phyloP scores from a whole-genome alignment of 2,797 vertebrate species.

The Syncerus caffer region DNA sequence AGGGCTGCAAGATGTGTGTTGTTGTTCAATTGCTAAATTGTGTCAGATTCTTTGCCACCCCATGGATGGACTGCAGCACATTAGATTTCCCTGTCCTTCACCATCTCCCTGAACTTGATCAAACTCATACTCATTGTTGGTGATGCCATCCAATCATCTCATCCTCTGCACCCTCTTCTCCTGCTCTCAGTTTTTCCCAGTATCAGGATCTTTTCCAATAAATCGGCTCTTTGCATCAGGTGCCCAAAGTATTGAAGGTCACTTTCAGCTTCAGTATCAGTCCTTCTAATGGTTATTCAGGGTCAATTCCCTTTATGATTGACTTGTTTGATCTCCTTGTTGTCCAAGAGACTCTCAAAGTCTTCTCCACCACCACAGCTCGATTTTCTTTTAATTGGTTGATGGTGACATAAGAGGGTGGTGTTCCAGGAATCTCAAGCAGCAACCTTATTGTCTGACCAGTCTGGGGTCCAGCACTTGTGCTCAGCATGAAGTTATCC shows the following conservation, averaged over 20 bases:
- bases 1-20: not conserved
- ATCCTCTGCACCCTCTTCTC: not conserved
- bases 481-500: not conserved
- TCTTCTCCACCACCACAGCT: not conserved
- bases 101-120: not conserved
- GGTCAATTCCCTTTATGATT: not conserved
- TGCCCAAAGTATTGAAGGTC: not conserved
- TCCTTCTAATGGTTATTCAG: not conserved
- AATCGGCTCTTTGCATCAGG: not conserved
- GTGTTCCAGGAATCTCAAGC: not conserved
- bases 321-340: not conserved
- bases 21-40: not conserved
- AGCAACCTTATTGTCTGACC: not conserved
- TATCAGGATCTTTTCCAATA: not conserved
- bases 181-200: not conserved
- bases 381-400: not conserved
- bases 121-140: not conserved
- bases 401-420: not conserved
- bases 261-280: not conserved
- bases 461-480: not conserved
- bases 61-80: not conserved
- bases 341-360: not conserved
- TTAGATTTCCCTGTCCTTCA: not conserved
- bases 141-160: not conserved
- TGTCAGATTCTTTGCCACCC: not conserved